phyloP scores from a whole-genome alignment of 2,113 vertebrate species.

The Aphyosemion australe region DNA sequence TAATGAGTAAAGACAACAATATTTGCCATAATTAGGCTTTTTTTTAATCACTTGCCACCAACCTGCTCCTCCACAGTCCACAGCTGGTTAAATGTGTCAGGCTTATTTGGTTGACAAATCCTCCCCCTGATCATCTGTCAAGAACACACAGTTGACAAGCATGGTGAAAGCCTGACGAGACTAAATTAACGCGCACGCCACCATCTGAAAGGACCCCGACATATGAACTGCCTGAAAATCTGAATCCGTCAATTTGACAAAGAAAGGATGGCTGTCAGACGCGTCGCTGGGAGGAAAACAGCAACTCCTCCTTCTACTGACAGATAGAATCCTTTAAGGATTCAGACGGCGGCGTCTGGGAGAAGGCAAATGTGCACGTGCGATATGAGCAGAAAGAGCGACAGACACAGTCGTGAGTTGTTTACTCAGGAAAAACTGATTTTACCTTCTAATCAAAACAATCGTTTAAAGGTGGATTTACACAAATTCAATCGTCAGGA shows the following conservation, averaged over 20 bases:
- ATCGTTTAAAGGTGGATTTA: constrained; percentile 42
- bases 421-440: constrained; percentile 3
- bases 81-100: constrained; percentile 97
- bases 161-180: constrained; percentile 28
- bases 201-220: constrained; percentile 30
- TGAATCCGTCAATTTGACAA: constrained; percentile 34
- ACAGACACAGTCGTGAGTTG: constrained; percentile 25
- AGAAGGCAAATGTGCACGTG: constrained; percentile 35
- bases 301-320: constrained; percentile 32
- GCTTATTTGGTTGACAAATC: constrained; percentile 92
- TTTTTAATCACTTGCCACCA: constrained; percentile 15
- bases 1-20: too few species aligned
- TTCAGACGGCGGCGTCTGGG: constrained; percentile 23
- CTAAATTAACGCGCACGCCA: constrained; percentile 25
- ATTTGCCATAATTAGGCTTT: too few species aligned
- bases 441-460: constrained; percentile 17
- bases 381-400: constrained; percentile 11
- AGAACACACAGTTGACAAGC: constrained; percentile 53
- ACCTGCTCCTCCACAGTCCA: constrained; percentile 99
- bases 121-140: constrained; percentile 94
- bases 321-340: constrained; percentile 45
- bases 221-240: constrained; percentile 24
- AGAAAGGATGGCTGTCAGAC: constrained; percentile 43
- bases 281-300: constrained; percentile 27
- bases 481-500: not conserved